Evolutionary conservation across 2,888 invertebrate genomes (phyloP).

Genomic region (Morpho helenor): DNA sequence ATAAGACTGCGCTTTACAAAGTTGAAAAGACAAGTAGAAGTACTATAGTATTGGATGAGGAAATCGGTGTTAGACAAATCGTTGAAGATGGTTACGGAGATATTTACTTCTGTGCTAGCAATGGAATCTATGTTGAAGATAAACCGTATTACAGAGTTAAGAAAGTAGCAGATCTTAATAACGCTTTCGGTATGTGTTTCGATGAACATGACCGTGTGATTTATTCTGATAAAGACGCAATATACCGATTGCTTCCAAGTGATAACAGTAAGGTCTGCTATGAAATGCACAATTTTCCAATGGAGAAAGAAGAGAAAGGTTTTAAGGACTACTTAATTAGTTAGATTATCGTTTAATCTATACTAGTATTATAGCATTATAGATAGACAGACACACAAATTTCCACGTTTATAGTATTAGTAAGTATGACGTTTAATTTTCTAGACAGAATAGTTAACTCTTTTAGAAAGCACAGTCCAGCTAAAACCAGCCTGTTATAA

Average conservation of each 20-base stretch:
- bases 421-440: too few relatives aligned
- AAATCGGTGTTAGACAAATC: constrained; percentile 50
- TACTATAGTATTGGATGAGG: constrained; percentile 44
- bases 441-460: too few relatives aligned
- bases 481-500: too few relatives aligned
- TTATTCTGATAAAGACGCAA: constrained; percentile 50
- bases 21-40: constrained; percentile 38
- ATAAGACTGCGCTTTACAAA: constrained; percentile 64
- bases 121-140: constrained; percentile 59
- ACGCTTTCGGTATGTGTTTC: constrained; percentile 55
- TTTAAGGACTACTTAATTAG: constrained; percentile 8
- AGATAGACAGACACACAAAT: too few relatives aligned
- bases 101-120: constrained; percentile 48
- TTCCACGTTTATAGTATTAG: too few relatives aligned
- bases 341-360: not conserved
- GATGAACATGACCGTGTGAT: constrained; percentile 55
- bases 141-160: constrained; percentile 47
- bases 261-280: constrained; percentile 27
- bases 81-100: constrained; percentile 59
- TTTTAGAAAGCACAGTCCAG: too few relatives aligned
- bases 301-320: constrained; percentile 3
- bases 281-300: not conserved
- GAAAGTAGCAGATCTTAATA: constrained; percentile 44
- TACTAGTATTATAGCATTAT: too few relatives aligned
- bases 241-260: constrained; percentile 50